A percentile compares a stretch with the other conserved stretches of the same genome.
Conservation (phyloP, 2,797 vertebrate species). For the Iguana delicatissima region DNA sequence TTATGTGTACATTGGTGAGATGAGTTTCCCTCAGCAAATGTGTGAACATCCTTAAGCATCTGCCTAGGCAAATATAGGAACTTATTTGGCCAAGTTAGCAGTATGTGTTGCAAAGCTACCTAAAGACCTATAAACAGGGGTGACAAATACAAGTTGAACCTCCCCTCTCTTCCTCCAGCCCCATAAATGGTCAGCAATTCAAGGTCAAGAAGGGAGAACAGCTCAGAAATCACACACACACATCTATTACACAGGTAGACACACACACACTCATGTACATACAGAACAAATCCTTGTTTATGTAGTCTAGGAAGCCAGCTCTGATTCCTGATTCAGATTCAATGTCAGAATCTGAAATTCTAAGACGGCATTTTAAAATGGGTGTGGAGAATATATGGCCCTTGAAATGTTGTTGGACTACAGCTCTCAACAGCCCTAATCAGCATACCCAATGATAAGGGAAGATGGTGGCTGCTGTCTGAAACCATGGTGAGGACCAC, state of each 20-base stretch:
- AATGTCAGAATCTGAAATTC: background rate
- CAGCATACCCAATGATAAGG: background rate
- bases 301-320: background rate
- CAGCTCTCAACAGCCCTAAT: background rate
- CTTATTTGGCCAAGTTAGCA: background rate
- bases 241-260: too few species aligned
- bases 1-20: background rate
- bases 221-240: background rate
- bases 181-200: background rate
- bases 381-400: background rate
- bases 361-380: background rate
- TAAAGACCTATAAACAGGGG: background rate
- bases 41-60: background rate
- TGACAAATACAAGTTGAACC: background rate
- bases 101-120: background rate
- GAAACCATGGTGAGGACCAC: background rate
- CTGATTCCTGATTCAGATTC: slow-evolving; percentile 1
- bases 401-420: background rate
- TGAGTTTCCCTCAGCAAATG: too few species aligned
- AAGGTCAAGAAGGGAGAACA: background rate
- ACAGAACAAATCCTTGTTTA: background rate
- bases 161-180: too few species aligned
- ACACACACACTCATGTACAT: too few species aligned
- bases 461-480: too few species aligned
- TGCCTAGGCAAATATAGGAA: too few species aligned